Conservation (phyloP, 2,888 invertebrate genomes). For the Pheosia gnoma region DNA sequence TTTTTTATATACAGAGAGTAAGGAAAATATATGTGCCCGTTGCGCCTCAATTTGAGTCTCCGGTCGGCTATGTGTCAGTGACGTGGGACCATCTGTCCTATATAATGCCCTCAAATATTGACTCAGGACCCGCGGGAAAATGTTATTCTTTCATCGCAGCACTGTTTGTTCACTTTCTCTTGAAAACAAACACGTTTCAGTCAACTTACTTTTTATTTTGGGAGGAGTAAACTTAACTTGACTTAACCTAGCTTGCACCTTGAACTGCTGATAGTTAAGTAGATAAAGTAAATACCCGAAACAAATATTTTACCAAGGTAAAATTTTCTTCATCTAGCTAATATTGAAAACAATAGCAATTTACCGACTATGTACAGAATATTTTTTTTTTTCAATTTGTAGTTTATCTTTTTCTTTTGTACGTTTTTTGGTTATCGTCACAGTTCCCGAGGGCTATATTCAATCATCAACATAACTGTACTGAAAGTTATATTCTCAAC, state of each 20-base stretch:
- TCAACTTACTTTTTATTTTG: not conserved
- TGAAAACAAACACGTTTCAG: constrained; percentile 1
- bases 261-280: no score
- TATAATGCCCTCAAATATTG: constrained; percentile 10
- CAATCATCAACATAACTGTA: not conserved
- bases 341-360: no score
- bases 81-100: constrained; percentile 4
- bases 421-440: no score
- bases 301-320: no score
- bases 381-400: no score
- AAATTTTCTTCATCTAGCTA: no score
- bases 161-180: constrained; percentile 8
- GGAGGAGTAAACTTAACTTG: not conserved
- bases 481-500: not conserved
- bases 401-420: no score
- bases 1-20: not conserved
- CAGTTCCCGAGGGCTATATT: not conserved
- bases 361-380: no score
- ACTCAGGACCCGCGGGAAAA: constrained; percentile 7
- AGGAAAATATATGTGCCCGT: not conserved
- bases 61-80: not conserved
- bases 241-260: no score
- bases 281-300: no score
- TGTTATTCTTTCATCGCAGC: constrained; percentile 8
- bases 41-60: not conserved